Evolutionary conservation across 2,113 vertebrate species (phyloP).

Genomic region (Labrus mixtus): DNA sequence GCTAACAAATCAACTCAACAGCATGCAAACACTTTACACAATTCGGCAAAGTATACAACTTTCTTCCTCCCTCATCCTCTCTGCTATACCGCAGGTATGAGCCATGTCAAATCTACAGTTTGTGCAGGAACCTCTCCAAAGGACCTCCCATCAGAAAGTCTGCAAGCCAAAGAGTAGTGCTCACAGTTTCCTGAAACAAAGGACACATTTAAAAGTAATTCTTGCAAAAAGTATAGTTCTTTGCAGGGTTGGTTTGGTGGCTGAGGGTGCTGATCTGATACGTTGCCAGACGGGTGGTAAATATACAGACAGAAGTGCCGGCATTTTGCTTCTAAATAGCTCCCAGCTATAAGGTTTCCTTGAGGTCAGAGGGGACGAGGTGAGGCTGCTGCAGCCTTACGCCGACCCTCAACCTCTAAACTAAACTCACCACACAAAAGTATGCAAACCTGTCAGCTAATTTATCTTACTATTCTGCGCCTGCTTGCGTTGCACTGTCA

Average conservation of each 20-base stretch:
- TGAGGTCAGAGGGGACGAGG: conserved; percentile 64
- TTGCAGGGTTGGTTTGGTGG: conserved; percentile 13
- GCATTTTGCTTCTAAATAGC: conserved; percentile 70
- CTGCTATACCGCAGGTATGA: conserved; percentile 38
- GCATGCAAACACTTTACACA: conserved; percentile 65
- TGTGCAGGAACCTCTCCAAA: conserved; percentile 36
- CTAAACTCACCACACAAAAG: conserved; percentile 69
- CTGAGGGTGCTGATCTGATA: conserved; percentile 23
- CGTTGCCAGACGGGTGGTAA: conserved; percentile 36
- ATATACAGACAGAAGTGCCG: conserved; percentile 58
- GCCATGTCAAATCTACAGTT: conserved; percentile 44
- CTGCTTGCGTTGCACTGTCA: conserved; percentile 3
- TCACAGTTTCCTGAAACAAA: conserved; percentile 17
- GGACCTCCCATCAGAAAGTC: conserved; percentile 31
- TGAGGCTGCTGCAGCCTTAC: conserved; percentile 61
- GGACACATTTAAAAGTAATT: conserved; percentile 18
- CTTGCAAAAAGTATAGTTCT: conserved; percentile 35
- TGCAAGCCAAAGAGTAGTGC: conserved; percentile 10
- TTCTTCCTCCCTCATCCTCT: conserved; percentile 25
- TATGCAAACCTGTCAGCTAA: conserved; percentile 73
- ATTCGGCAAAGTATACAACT: conserved; percentile 50
- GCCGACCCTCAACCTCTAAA: conserved; percentile 66
- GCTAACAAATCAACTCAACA: conserved; percentile 78
- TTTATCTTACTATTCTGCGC: conserved; percentile 50
- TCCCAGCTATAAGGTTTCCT: conserved; percentile 64